Evolutionary conservation across 2,113 vertebrate species (phyloP).

Genomic region (Cyprinus carpio): DNA sequence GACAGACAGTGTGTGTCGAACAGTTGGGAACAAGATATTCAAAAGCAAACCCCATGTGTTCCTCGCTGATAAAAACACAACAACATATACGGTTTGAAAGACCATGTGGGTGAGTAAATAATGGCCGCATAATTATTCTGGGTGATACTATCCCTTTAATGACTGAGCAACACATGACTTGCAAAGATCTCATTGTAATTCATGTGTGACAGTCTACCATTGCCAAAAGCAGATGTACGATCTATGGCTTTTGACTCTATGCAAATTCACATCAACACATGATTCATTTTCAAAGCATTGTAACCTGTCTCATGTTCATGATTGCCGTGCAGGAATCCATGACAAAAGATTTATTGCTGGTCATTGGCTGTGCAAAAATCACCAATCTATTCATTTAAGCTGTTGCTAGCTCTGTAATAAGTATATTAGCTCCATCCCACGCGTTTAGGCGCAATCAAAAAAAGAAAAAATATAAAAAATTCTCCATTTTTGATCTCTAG

Average conservation of each 20-base stretch:
- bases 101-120: not conserved
- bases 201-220: not conserved
- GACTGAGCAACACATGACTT: not conserved
- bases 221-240: not conserved
- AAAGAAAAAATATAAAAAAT: not conserved
- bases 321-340: not conserved
- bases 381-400: too few species aligned
- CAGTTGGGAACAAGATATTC: too few species aligned
- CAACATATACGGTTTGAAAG: not conserved
- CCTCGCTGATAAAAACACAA: not conserved
- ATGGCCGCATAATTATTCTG: not conserved
- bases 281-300: not conserved
- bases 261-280: constrained; percentile 4
- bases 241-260: not conserved
- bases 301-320: not conserved
- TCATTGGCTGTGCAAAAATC: too few species aligned
- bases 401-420: too few species aligned
- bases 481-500: too few species aligned
- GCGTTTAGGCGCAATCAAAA: too few species aligned
- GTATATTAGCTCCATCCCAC: too few species aligned
- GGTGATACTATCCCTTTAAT: not conserved
- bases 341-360: not conserved
- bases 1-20: not conserved
- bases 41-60: not conserved
- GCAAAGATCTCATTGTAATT: constrained; percentile 10